Percentiles rank a stretch among this genome's conserved stretches.
Evolutionary conservation across 2,113 vertebrate species (phyloP).

Genomic region (Apteryx owenii): DNA sequence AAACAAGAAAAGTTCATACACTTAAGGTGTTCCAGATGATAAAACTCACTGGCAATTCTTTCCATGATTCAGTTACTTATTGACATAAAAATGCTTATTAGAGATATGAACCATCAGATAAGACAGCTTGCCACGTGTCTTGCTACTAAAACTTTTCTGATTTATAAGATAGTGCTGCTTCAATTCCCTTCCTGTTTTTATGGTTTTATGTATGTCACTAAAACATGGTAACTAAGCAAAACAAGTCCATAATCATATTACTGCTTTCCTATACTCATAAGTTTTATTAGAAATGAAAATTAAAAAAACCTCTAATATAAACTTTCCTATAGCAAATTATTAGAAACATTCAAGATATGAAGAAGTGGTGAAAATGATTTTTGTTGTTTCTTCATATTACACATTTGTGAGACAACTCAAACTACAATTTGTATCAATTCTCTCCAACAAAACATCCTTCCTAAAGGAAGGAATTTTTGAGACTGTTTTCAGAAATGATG

Average conservation of each 20-base stretch:
- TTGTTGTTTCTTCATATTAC: not conserved
- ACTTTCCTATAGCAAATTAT: not conserved
- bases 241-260: not conserved
- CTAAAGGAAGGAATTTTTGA: not conserved
- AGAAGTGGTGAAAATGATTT: not conserved
- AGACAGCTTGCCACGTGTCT: slow-evolving; percentile 51
- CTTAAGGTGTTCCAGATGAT: slow-evolving; percentile 27
- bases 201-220: not conserved
- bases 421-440: not conserved
- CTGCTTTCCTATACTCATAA: not conserved
- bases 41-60: slow-evolving; percentile 19
- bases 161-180: slow-evolving; percentile 41
- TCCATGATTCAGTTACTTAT: slow-evolving; percentile 51
- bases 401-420: not conserved
- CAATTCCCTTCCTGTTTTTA: slow-evolving; percentile 9
- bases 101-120: slow-evolving; percentile 45
- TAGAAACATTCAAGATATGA: not conserved
- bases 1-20: not conserved
- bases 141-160: slow-evolving; percentile 37
- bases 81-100: slow-evolving; percentile 61
- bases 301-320: not conserved
- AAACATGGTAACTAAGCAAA: not conserved
- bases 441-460: not conserved
- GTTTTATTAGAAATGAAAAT: not conserved
- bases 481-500: not conserved